Base-by-base conservation (phyloP, 2,888 invertebrate genomes). In the Osmoderma eremita region DNA sequence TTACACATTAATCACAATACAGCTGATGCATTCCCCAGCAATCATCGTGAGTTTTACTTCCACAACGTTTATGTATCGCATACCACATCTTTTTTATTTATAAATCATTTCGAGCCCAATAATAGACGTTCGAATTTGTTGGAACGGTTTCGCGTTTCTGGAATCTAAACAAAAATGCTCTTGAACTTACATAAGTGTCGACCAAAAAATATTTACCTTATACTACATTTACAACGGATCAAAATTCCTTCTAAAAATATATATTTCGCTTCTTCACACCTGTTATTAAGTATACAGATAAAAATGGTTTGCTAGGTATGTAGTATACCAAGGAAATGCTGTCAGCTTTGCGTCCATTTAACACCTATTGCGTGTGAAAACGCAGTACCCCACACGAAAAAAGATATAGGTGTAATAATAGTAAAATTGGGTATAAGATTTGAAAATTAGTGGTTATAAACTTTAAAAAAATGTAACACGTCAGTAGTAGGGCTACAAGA, bases 21-120 rank as follows among this genome's bases (percentile, higher is more conserved):
- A 13, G 15, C 18, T 18, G 20, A 36, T 38, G 53, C 17, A 38
- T 53, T 53, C 36, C 18, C 12, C 8, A 38, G 36, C 15, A 53
- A 53, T 38, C 36, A 38, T 53, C 53, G 17, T 4, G 12, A 36
- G 36, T 53, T 53, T 38, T 53, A 36, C 36, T 53, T 53, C 13
- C 50, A 51, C 36, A 53, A 36, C 36, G 53, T 53, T 53, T 53
- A 53, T 38, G 17, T 36, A 53, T 53, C 17, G 53, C 53, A 18
- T 38, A 53, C 53, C 53, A 38, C 38, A 38, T 5, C 36, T 17
- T 53, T 30, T 30, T 53, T 53, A 53, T 53, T 53, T 53, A 53
- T 53, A 53, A 53, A 53, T 53, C 53, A 53, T 53, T 53, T 38
- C 53, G 36, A 8, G 8, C 36, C 36, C 53, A 53, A 53, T 53